Evolutionary conservation across 2,113 vertebrate species (phyloP).

Genomic region (Martes martes): DNA sequence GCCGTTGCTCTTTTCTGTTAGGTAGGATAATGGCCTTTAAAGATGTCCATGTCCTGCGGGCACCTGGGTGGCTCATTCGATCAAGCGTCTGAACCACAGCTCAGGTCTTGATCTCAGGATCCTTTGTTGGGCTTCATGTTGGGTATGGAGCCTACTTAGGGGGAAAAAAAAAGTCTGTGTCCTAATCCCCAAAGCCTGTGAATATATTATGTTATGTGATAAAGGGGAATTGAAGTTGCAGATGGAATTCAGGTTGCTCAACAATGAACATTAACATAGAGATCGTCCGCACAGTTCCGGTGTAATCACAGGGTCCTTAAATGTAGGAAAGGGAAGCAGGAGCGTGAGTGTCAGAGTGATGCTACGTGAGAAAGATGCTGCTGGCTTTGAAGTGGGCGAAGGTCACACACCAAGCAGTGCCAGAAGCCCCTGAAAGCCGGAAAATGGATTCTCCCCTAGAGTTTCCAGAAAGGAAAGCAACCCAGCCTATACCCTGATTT

Average conservation of each 20-base stretch:
- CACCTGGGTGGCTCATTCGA: not conserved
- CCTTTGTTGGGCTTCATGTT: not conserved
- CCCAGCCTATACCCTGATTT: not conserved
- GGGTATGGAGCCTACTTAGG: not conserved
- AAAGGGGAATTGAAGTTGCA: not conserved
- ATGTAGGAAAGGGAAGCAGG: not conserved
- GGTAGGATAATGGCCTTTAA: not conserved
- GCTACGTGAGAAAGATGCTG: not conserved
- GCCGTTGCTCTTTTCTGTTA: not conserved
- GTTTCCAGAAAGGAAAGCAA: not conserved
- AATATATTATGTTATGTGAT: not conserved
- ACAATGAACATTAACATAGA: not conserved
- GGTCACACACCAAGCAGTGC: not conserved
- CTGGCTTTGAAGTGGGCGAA: not conserved
- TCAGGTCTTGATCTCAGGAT: not conserved
- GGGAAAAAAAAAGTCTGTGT: not conserved
- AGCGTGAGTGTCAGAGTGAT: not conserved
- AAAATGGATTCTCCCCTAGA: not conserved
- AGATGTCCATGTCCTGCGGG: not conserved
- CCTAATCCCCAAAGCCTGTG: not conserved
- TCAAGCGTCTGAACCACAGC: not conserved
- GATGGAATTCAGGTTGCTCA: not conserved
- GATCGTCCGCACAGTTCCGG: not conserved
- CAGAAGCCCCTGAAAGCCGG: not conserved
- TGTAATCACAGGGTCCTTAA: not conserved